Conservation (phyloP, 2,797 vertebrate genomes). For the Bryconaethiops microstoma region DNA sequence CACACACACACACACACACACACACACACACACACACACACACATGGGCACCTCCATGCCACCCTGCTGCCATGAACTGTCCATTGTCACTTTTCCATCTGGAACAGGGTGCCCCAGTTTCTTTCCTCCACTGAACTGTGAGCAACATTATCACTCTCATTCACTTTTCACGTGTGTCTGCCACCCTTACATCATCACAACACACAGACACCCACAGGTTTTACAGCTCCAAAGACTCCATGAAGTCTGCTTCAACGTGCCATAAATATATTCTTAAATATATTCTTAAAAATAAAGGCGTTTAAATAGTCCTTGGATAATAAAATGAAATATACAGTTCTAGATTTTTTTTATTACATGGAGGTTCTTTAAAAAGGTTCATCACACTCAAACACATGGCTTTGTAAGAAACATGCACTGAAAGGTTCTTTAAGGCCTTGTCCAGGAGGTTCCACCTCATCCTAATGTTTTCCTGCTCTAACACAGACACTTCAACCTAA, state of each 20-base stretch:
- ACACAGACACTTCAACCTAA: too few species aligned
- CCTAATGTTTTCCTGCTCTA: too few species aligned
- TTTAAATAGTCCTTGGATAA: too few species aligned
- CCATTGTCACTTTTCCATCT: slow-evolving; percentile 45
- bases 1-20: neutral
- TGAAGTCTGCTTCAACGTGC: neutral
- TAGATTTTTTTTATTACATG: too few species aligned
- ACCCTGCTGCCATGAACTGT: slow-evolving; percentile 8
- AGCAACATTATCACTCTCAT: slow-evolving; percentile 13
- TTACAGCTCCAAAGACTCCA: neutral
- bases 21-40: slow-evolving; percentile 8
- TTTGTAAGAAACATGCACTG: too few species aligned
- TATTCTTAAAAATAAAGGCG: too few species aligned
- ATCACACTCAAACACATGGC: too few species aligned
- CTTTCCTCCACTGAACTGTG: slow-evolving; percentile 3
- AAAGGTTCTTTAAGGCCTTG: too few species aligned
- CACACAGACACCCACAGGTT: neutral
- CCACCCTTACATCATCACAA: neutral
- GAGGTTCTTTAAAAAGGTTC: too few species aligned
- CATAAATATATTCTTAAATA: too few species aligned
- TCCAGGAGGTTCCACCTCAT: too few species aligned
- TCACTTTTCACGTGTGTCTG: slow-evolving; percentile 10
- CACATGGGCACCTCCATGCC: slow-evolving; percentile 24
- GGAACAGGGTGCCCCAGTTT: slow-evolving; percentile 39
- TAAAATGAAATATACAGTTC: too few species aligned